Conservation (phyloP, 2,113 vertebrate species). For the cat (Felis catus) region F.catus_Fca126_mat1.0 CM031412.1:152430001-152430500, state of each 20-base stretch:
- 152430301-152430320: no score
- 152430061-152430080: conserved; percentile 41
- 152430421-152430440: no score
- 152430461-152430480: conserved; percentile 43
- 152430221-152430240: background rate
- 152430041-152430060: conserved; percentile 21
- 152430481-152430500: background rate
- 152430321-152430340: no score
- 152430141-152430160: conserved; percentile 24
- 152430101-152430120: conserved; percentile 40
- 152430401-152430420: no score
- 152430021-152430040: conserved; percentile 46
- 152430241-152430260: background rate
- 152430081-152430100: conserved; percentile 18
- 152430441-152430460: no score
- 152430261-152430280: no score
- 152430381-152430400: no score
- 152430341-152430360: no score
- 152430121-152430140: conserved; percentile 54
- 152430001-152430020: conserved; percentile 38
- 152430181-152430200: conserved; percentile 13
- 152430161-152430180: conserved; percentile 32
- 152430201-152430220: conserved; percentile 54
- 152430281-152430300: no score
- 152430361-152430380: no score